Percentiles rank a stretch among this genome's conserved stretches.
Evolutionary conservation across 2,888 invertebrate species (phyloP).

Genomic region (Amblyjoppa proteus): DNA sequence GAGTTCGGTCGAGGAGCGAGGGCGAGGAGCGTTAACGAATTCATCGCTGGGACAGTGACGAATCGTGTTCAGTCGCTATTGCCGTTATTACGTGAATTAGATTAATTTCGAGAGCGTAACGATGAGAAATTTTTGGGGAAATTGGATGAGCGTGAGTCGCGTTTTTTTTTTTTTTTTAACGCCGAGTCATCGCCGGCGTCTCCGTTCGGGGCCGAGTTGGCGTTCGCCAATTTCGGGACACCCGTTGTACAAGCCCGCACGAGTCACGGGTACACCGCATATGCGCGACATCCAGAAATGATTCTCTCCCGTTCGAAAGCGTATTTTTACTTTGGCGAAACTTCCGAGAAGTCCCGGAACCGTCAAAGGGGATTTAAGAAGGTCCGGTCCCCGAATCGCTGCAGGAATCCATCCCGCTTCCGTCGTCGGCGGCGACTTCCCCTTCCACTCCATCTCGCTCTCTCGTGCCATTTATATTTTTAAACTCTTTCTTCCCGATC

Average conservation of each 20-base stretch:
- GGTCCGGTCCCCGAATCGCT: conserved; percentile 71
- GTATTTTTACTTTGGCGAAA: conserved; percentile 80
- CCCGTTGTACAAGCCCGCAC: conserved; percentile 41
- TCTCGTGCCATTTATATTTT: conserved; percentile 62
- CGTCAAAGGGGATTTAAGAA: conserved; percentile 78
- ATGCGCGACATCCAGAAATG: conserved; percentile 15
- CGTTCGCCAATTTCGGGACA: conserved; percentile 51
- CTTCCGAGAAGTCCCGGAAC: conserved; percentile 77
- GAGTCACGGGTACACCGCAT: conserved; percentile 7
- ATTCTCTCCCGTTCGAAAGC: conserved; percentile 58
- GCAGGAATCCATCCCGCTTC: conserved; percentile 78
- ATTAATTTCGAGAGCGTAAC: conserved; percentile 35
- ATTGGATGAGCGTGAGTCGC: conserved; percentile 37
- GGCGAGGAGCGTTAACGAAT: conserved; percentile 50
- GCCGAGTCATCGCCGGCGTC: conserved; percentile 17
- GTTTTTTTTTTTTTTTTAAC: conserved; percentile 38
- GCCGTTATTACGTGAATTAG: conserved; percentile 45
- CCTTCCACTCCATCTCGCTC: conserved; percentile 8
- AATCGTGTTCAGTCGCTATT: conserved; percentile 57
- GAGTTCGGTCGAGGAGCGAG: background rate
- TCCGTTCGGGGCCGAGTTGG: background rate
- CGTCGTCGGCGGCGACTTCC: conserved; percentile 70
- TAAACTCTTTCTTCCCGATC: conserved; percentile 56
- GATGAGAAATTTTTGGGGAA: conserved; percentile 11
- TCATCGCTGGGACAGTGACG: conserved; percentile 55